Conservation (phyloP, 2,888 invertebrate species). For the Clanis bilineata region DNA sequence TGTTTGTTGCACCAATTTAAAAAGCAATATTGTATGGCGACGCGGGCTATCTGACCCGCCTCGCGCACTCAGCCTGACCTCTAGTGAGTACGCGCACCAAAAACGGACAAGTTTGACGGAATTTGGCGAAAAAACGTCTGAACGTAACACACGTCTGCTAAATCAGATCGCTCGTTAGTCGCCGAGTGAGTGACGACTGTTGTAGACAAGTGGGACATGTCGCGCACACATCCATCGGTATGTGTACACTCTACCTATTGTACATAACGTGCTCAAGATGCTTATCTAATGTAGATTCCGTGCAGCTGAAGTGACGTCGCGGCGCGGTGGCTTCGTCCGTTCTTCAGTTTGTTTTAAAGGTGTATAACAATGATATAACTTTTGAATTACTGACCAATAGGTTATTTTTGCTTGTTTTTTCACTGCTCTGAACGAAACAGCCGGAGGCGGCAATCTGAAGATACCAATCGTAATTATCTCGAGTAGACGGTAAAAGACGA, state of each 20-base stretch:
- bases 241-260: background rate
- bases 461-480: background rate
- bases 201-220: conserved; percentile 4
- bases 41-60: conserved; percentile 15
- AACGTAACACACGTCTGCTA: conserved; percentile 1
- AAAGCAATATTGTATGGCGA: conserved; percentile 14
- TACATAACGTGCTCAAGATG: conserved; percentile 2
- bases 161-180: conserved; percentile 14
- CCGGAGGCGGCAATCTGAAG: background rate
- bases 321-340: no score
- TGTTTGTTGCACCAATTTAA: conserved; percentile 45
- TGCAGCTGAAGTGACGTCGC: conserved; percentile 5
- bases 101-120: conserved; percentile 3
- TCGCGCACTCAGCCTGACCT: conserved; percentile 12
- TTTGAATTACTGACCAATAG: no score
- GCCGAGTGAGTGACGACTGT: conserved; percentile 5
- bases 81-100: conserved; percentile 6
- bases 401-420: no score
- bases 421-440: background rate
- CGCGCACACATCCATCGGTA: background rate
- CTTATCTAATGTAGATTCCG: conserved; percentile 7
- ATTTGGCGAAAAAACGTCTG: conserved; percentile 9
- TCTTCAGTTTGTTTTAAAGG: background rate
- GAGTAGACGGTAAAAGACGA: background rate
- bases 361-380: background rate